A percentile compares a stretch with the other conserved stretches of the same genome.
Evolutionary conservation across 2,888 invertebrate species (phyloP).

Genomic region (Nymphalis urticae): DNA sequence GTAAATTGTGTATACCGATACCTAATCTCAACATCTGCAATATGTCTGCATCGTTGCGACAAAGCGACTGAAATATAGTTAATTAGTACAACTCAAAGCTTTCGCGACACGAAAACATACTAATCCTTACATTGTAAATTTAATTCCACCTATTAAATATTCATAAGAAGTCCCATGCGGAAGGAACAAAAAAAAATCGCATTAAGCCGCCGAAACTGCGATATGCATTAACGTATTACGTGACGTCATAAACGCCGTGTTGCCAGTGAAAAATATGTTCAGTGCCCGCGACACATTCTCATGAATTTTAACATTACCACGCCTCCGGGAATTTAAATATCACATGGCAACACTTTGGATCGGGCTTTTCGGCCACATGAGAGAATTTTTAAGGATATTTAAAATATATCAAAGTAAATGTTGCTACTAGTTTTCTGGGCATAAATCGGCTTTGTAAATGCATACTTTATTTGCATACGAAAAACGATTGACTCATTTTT

Average conservation of each 20-base stretch:
- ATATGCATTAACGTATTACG: constrained; percentile 60
- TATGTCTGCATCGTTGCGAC: constrained; percentile 49
- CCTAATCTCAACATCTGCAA: no score
- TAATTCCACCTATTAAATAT: constrained; percentile 37
- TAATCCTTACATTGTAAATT: constrained; percentile 31
- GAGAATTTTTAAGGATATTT: constrained; percentile 21
- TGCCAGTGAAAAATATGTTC: constrained; percentile 60
- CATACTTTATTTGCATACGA: no score
- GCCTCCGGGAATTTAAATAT: constrained; percentile 32
- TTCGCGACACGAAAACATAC: constrained; percentile 4
- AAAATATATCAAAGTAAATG: constrained; percentile 13
- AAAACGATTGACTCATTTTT: no score
- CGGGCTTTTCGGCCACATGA: neutral
- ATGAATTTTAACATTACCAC: constrained; percentile 68
- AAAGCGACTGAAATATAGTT: constrained; percentile 25
- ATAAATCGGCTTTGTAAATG: neutral
- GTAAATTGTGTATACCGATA: no score
- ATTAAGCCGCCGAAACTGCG: constrained; percentile 43
- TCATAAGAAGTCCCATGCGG: constrained; percentile 26
- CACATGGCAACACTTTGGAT: constrained; percentile 29
- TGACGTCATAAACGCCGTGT: constrained; percentile 67
- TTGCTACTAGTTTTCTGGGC: neutral
- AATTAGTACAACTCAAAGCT: constrained; percentile 40
- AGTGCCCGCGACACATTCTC: constrained; percentile 55
- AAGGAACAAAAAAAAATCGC: constrained; percentile 39